Base-by-base conservation (phyloP, 2,113 vertebrate genomes). In the Vireo altiloquus region DNA sequence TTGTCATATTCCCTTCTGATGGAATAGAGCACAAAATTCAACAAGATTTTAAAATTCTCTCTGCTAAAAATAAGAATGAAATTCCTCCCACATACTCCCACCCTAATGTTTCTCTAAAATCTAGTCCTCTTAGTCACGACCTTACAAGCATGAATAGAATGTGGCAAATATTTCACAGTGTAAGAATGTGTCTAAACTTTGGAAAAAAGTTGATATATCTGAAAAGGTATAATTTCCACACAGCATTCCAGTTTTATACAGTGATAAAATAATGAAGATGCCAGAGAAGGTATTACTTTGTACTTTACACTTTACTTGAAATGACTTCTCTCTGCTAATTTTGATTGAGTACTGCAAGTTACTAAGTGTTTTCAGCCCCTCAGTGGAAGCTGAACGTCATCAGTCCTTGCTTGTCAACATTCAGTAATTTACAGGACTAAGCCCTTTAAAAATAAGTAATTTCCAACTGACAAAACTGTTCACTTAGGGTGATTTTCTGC, bases 41-140 rank as follows among this genome's bases (percentile, higher is more conserved):
- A 76, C 40, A 82, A 90, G 89, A 90, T 95, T 97, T 95, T 92
- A 75, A 96, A 94, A 94, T 94, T 90, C 90, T 96, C 84, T 95
- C 95, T 97, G 75, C 95, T 97, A 89, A 79, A 96, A 96, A 85
- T 81, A 75, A 90, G 42, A 76, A 97, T 96, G 72, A 97, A 95
- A 98, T 97, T 97, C 97, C 96, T 98, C 97, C 97, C 93, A 98
- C 97, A 54, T 83, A 97, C 97, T 95, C 97, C 98, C 87, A 98
- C 97, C 91, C 71, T 66, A 90, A 56, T 90, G 79, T 95, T 97
- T 97, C 96, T 96, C 35, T 80, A 91, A 96, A 96, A 96, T 96
- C 96, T 97, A 94, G 97, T 98, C 97, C 87, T 98, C 95, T 98
- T 97, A 97, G 97, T 98, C 98, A 98, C 74, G 89, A 98, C 94